These are phyloP conservation scores for Sarcophaga peregrina DNA, from an alignment of 1,140 invertebrate genomes.

Conservation along the genomic window DNA sequence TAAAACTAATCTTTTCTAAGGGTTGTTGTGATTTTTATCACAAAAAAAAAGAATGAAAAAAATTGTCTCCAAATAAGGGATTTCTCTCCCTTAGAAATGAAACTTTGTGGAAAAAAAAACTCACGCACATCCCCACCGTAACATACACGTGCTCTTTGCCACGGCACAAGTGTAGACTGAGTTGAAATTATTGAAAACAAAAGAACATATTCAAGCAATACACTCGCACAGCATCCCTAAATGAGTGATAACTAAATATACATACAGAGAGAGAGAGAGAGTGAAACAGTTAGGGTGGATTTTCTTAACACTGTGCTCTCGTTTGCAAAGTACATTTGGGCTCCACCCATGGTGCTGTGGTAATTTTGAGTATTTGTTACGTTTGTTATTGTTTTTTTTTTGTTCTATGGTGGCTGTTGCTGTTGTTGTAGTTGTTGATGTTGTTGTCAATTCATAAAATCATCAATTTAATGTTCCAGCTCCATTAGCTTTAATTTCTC, in stretches of 20 bases:
- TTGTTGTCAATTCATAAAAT: constrained; percentile 29
- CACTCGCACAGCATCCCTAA: constrained; percentile 31
- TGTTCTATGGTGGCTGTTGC: background rate
- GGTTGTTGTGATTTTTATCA: constrained; percentile 23
- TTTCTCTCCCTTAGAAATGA: too few species aligned
- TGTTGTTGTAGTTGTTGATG: background rate
- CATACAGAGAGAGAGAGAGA: background rate
- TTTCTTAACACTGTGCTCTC: background rate
- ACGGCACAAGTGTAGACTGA: constrained; percentile 31
- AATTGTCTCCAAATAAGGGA: too few species aligned
- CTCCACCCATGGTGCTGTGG: background rate
- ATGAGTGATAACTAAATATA: background rate
- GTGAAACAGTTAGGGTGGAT: background rate
- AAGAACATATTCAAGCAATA: background rate
- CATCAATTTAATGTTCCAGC: constrained; percentile 38
- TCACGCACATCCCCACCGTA: too few species aligned
- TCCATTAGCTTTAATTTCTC: constrained; percentile 37
- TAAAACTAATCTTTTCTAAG: constrained; percentile 37
- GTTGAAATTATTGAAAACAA: background rate
- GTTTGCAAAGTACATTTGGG: background rate
- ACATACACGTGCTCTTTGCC: background rate
- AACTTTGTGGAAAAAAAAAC: too few species aligned
- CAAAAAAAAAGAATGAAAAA: too few species aligned
- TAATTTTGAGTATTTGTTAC: background rate
- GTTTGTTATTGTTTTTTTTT: background rate